Evolutionary conservation across 2,888 invertebrate genomes (phyloP).

Genomic region (Drosophila nr. medialis): DNA sequence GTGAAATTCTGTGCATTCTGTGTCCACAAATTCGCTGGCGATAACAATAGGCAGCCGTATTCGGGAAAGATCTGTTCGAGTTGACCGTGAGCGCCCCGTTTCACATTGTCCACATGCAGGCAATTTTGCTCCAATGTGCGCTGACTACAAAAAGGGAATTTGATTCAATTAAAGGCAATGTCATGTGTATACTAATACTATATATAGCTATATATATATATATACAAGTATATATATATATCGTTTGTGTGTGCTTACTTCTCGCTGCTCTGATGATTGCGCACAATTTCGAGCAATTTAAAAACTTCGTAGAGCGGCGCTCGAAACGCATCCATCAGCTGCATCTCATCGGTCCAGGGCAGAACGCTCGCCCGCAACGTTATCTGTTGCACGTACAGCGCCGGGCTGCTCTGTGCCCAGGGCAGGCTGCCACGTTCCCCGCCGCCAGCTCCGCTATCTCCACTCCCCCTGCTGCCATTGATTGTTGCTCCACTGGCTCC

Average conservation of each 20-base stretch:
- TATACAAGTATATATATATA: conserved; percentile 19
- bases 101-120: conserved; percentile 93
- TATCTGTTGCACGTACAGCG: conserved; percentile 91
- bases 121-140: conserved; percentile 92
- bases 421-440: conserved; percentile 82
- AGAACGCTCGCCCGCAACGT: conserved; percentile 91
- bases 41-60: conserved; percentile 95
- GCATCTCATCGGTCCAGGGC: conserved; percentile 93
- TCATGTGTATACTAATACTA: conserved; percentile 24
- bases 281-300: conserved; percentile 92
- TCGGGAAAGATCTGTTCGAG: conserved; percentile 92
- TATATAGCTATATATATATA: conserved; percentile 15
- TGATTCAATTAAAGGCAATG: conserved; percentile 63
- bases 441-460: conserved; percentile 7
- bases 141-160: conserved; percentile 85
- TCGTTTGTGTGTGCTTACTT: conserved; percentile 71
- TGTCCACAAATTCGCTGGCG: conserved; percentile 97
- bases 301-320: conserved; percentile 96
- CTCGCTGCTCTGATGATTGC: conserved; percentile 88
- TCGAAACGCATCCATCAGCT: conserved; percentile 95
- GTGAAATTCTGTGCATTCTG: conserved; percentile 92
- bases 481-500: conserved; percentile 21
- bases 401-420: conserved; percentile 87
- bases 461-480: conserved; percentile 39
- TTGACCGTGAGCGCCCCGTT: conserved; percentile 85